Conservation (phyloP, 2,888 invertebrate species). For the Chrysolina oricalcia region DNA sequence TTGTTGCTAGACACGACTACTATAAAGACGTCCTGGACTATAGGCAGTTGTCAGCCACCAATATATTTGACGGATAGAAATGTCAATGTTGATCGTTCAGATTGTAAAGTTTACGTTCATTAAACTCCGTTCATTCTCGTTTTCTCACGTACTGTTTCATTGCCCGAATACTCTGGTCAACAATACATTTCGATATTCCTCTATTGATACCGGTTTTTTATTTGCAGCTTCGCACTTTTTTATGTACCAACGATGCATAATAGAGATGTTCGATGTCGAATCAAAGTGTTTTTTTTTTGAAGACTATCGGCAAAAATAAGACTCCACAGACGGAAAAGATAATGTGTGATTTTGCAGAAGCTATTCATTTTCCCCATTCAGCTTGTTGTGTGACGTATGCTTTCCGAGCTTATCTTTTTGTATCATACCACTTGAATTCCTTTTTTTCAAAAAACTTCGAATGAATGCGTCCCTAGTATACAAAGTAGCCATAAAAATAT, state of each 20-base stretch:
- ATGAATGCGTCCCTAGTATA: slow-evolving; percentile 55
- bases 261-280: too few relatives aligned
- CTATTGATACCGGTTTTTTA: neutral
- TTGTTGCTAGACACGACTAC: too few relatives aligned
- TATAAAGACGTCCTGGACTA: too few relatives aligned
- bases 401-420: slow-evolving; percentile 54
- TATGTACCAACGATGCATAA: too few relatives aligned
- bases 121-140: too few relatives aligned
- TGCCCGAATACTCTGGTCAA: too few relatives aligned
- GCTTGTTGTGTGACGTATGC: slow-evolving; percentile 45
- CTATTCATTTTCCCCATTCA: slow-evolving; percentile 36
- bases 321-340: slow-evolving; percentile 56
- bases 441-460: slow-evolving; percentile 52
- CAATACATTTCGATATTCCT: neutral
- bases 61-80: too few relatives aligned
- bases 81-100: too few relatives aligned
- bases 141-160: too few relatives aligned
- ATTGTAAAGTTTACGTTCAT: too few relatives aligned
- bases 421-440: slow-evolving; percentile 43
- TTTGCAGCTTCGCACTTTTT: too few relatives aligned
- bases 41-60: too few relatives aligned
- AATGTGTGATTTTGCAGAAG: slow-evolving; percentile 47
- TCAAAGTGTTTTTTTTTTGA: slow-evolving; percentile 14
- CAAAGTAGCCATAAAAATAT: slow-evolving; percentile 53
- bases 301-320: slow-evolving; percentile 54